These are phyloP conservation scores for Fulica atra DNA, from an alignment of 2,113 vertebrate genomes.

Conservation along the genomic window DNA sequence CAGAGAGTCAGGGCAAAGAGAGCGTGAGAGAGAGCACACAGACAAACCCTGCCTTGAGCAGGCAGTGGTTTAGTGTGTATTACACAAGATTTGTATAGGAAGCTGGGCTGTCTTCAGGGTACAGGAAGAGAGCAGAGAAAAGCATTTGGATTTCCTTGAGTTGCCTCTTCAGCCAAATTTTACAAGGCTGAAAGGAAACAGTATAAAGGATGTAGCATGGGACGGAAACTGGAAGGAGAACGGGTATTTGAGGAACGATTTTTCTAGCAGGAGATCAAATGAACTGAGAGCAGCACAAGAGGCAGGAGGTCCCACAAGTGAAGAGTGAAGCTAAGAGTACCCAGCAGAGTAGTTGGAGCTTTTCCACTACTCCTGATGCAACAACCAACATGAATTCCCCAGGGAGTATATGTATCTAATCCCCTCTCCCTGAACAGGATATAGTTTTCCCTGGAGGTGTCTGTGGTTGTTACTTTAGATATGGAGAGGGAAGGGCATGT, in stretches of 20 bases:
- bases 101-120: conserved; percentile 52
- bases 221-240: conserved; percentile 8
- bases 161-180: conserved; percentile 25
- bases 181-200: conserved; percentile 33
- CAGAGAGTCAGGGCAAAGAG: conserved; percentile 50
- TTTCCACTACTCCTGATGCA: not conserved
- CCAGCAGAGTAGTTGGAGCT: not conserved
- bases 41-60: conserved; percentile 46
- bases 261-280: conserved; percentile 1
- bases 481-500: not conserved
- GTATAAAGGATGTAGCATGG: conserved; percentile 1
- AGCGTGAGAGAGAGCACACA: conserved; percentile 45
- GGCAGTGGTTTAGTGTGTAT: conserved; percentile 22
- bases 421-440: not conserved
- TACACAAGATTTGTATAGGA: conserved; percentile 50
- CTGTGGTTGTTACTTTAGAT: not conserved
- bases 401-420: not conserved
- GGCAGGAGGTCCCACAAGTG: conserved; percentile 1
- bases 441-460: not conserved
- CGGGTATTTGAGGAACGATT: not conserved
- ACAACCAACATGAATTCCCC: not conserved
- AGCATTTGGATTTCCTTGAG: conserved; percentile 40
- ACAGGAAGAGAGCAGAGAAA: conserved; percentile 56
- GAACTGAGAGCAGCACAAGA: conserved; percentile 17
- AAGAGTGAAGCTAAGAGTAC: not conserved